Evolutionary conservation across 2,113 vertebrate genomes (phyloP), one percentile per base, ranked within the genome.

Genomic region (Amblyopsis rosae): DNA sequence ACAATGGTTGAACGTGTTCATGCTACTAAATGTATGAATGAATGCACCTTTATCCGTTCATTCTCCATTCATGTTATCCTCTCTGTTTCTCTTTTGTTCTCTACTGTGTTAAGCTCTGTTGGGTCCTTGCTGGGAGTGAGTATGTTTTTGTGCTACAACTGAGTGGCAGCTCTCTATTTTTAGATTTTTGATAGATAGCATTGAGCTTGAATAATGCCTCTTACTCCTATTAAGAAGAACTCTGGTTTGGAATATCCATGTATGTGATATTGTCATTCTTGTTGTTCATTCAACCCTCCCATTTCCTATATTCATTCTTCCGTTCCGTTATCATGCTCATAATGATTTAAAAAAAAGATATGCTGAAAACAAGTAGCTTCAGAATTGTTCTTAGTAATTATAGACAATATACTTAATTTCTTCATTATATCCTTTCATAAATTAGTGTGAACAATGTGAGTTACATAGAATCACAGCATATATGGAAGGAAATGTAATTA

Each of bases 161-260:
- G 26, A 26, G 26, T 59, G 16, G 80, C 62, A 77, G 58, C 32
- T n/a, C 26, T 26, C 26, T 26, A 26, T 63, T 73, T 84, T 82
- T 80, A 84, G 80, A 55, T 73, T 84, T 82, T 80, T 82, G 80
- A 59, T 73, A 81, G 65, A 79, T 60, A 65, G 70, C n/a, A 3
- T 13, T 11, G 26, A 0, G 46, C 35, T 61, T 64, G 57, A 60
- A 17, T 58, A 12, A 6, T 11, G 15, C 33, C 65, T 12, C 67
- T 26, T 26, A 19, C 67, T 70, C 49, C 76, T 80, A 67, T 84
- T 8, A 9, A 11, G 64, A 57, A 47, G 57, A 46, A 50, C 49
- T 73, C 58, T 69, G 71, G 59, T 75, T 77, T 65, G 53, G 19
- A 17, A 53, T 48, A 65, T 65, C 17, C 55, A 6, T 41, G 35